Base-by-base conservation (phyloP, 2,888 invertebrate species). In the Myopa tessellatipennis region DNA sequence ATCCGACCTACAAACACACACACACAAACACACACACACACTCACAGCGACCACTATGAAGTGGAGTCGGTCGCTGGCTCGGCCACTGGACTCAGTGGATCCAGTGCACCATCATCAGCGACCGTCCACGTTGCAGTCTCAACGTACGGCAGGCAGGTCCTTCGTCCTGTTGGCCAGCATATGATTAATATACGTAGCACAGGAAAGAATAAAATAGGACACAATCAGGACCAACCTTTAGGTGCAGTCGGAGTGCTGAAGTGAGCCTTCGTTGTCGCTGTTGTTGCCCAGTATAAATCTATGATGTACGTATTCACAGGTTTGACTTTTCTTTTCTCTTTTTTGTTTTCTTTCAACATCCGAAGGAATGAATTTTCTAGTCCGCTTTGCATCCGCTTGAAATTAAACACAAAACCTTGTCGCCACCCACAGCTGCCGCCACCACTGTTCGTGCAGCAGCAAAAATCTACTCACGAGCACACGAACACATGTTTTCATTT, bases 31-130 rank as follows among this genome's bases (percentile, higher is more conserved):
- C 50, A 55, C 55, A 55, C 55, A 55, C 55, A 55, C 55, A 55
- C 55, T n/a, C 14, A 55, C 1, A n/a, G n/a, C 55, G 1, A 55
- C 5, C 10, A 16, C 8, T 6, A 6, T 38, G 67, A 14, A 40
- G n/a, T n/a, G 38, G 40, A 16, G 8, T 67, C 38, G 40, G 40
- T 67, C 67, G 67, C n/a, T 52, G 26, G 45, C 5, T 26, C 50
- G 69, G 45, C 50, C 69, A 50, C 16, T 69, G 69, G 69, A 14
- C 69, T 69, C n/a, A n/a, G n/a, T n/a, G 26, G 26, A 26, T 26
- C 26, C 58, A 16, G 6, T 58, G 58, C 58, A 58, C 0, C 58
- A 10, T 58, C 12, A 58, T 52, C 52, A 52, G 40, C 38, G 14
- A 60, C 67, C 34, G n/a, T 38, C 34, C 14, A 10, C 14, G 16